Base-by-base conservation (phyloP, 2,113 vertebrate genomes). In the Plectropomus leopardus region DNA sequence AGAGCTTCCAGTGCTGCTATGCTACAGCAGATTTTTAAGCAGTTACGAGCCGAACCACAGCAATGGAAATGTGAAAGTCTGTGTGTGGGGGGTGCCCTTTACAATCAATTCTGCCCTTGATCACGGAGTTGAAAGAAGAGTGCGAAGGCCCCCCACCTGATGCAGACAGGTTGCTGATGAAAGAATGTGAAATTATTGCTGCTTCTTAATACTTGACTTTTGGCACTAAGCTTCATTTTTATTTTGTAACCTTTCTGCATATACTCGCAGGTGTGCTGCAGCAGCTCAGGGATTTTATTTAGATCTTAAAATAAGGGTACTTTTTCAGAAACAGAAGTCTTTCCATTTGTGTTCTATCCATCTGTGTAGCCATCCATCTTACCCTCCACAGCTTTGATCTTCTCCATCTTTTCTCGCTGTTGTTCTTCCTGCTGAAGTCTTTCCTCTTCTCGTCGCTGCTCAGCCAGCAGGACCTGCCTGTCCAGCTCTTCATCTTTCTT, bases 341-440 rank as follows among this genome's bases (percentile, higher is more conserved):
- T 69, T 40, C 7, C 4, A 23, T 59, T 40, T 40, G 40, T 36
- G 23, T 28, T 16, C 34, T 53, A 50, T 23, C 16, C 17, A 5
- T 79, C 9, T 45, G 40, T 0, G 17, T 23, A 21, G 36, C 26
- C 60, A 68, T 81, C 66, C 88, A 96, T 96, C 82, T 87, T 93
- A 99, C 98, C 98, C 94, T 99, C 97, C 45, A 97, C 97, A 1
- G 98, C 97, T 94, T 97, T 97, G 78, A 98, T 95, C 77, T 96
- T 96, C 83, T 99, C 98, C 72, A 96, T 94, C 93, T 98, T 93
- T 79, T 98, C 97, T 61, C 96, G 92, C 78, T 97, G 96, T 14
- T 95, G 94, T 84, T 99, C 97, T 51, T 99, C 98, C 85, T 97
- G 97, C 9, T 96, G 92, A 76, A 98, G 92, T 84, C 96, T 95